Base-by-base conservation (phyloP, 2,797 vertebrate species). In the Brachyalestes nurse region DNA sequence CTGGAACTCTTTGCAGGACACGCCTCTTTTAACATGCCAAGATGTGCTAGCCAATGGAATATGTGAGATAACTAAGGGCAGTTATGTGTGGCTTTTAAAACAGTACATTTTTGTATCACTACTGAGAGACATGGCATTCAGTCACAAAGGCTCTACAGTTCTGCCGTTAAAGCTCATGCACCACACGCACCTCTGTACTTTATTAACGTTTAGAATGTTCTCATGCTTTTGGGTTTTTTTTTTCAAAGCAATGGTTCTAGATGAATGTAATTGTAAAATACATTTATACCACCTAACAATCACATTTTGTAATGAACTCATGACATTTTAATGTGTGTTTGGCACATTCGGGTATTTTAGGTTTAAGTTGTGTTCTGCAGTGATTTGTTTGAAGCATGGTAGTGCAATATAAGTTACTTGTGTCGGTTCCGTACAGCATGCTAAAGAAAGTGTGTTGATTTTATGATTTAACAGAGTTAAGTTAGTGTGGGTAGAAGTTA, bases 21-120 rank as follows among this genome's bases (percentile, higher is more conserved):
- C 55, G 7, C 72, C 75, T 69, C 60, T 72, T 82, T 77, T 64
- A 83, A 47, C 61, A 86, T 85, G 90, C 90, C 88, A 91, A 89
- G 69, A 87, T 80, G 65, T 71, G 75, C 65, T 76, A 61, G 60
- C 34, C 57, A 82, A 71, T 64, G 51, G 67, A 88, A 34, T 60
- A 14, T 82, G 81, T 83, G 71, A 34, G 77, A 64, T 21, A 67
- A 82, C 38, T 23, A 57, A 66, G 45, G 42, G 61, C 34, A 51
- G 49, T 58, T 9, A 21, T 64, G 34, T 42, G 3, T 78, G 28
- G 61, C 34, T 82, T 71, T 76, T 61, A 42, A 53, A 60, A 51
- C 42, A 61, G 45, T 19, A 12, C n/a, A 12, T 57, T 28, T 81
- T 45, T 77, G 38, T 23, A 57, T 77, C 34, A 72, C 80, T 72